Conservation (phyloP, 2,888 invertebrate genomes). For the Meiosimyza platycephala region DNA sequence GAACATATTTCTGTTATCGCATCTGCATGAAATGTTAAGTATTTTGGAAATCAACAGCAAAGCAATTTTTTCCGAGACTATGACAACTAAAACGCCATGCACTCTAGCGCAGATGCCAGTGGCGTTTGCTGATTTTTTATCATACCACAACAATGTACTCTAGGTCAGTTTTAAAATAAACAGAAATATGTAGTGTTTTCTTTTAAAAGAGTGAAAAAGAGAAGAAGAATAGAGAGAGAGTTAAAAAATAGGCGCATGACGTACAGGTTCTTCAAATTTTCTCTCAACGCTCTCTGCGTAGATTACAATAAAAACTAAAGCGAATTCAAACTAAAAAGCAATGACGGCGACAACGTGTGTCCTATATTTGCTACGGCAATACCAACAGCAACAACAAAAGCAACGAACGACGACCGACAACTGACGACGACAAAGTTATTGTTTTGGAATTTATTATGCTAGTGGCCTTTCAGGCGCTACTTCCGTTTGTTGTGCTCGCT, state of each 20-base stretch:
- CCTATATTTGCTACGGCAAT: constrained; percentile 21
- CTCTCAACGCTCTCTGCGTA: neutral
- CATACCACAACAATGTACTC: neutral
- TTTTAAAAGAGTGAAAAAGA: neutral
- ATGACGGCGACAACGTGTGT: constrained; percentile 7
- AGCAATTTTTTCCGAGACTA: no score
- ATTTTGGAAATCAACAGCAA: no score
- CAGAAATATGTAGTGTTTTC: no score
- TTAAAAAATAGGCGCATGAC: neutral
- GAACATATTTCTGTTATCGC: no score
- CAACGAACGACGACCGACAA: constrained; percentile 19
- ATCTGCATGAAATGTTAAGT: no score
- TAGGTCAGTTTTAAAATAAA: neutral
- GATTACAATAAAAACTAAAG: neutral
- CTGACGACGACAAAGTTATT: constrained; percentile 22
- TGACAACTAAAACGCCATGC: no score
- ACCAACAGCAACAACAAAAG: constrained; percentile 10
- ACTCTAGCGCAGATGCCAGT: no score
- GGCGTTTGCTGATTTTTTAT: no score
- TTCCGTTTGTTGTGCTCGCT: constrained; percentile 31
- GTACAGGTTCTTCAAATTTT: no score
- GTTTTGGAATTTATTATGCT: constrained; percentile 26
- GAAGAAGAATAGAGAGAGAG: neutral
- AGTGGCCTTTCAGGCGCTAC: constrained; percentile 23
- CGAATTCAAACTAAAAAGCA: constrained; percentile 6